phyloP scores from a whole-genome alignment of 1,140 invertebrate species.

The Dermatophagoides farinae region DNA sequence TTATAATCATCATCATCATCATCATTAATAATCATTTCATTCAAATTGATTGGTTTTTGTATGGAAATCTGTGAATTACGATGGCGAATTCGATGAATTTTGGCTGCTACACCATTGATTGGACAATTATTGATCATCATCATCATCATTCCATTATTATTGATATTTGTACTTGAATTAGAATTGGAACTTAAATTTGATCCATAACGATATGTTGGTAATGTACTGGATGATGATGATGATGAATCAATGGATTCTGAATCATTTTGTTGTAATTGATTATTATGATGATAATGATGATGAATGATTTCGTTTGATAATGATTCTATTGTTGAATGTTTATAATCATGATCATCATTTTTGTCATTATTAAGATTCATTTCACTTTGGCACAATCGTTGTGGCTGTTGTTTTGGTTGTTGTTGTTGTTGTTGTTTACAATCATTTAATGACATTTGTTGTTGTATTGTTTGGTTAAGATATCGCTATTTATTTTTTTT shows the following conservation, averaged over 20 bases:
- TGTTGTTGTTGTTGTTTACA: too few species aligned
- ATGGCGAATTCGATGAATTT: background rate
- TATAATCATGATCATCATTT: background rate
- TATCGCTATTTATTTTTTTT: too few species aligned
- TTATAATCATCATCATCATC: too few species aligned
- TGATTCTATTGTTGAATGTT: background rate
- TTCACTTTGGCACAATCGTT: conserved; percentile 9
- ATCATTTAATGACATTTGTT: too few species aligned
- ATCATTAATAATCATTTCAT: too few species aligned
- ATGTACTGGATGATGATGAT: too few species aligned
- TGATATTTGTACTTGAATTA: background rate
- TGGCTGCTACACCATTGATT: background rate
- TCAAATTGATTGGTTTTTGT: background rate
- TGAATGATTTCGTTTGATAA: background rate
- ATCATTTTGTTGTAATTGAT: too few species aligned
- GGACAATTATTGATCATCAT: background rate
- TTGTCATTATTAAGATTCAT: background rate
- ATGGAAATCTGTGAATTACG: background rate
- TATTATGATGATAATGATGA: background rate
- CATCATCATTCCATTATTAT: background rate
- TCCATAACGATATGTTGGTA: too few species aligned
- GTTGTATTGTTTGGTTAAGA: too few species aligned
- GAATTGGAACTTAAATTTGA: too few species aligned
- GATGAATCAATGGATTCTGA: too few species aligned
- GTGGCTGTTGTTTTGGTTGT: too few species aligned